A percentile compares a stretch with the other conserved stretches of the same genome.
These are phyloP conservation scores for Leuctra nigra DNA, from an alignment of 2,888 invertebrate genomes.

Conservation along the genomic window DNA sequence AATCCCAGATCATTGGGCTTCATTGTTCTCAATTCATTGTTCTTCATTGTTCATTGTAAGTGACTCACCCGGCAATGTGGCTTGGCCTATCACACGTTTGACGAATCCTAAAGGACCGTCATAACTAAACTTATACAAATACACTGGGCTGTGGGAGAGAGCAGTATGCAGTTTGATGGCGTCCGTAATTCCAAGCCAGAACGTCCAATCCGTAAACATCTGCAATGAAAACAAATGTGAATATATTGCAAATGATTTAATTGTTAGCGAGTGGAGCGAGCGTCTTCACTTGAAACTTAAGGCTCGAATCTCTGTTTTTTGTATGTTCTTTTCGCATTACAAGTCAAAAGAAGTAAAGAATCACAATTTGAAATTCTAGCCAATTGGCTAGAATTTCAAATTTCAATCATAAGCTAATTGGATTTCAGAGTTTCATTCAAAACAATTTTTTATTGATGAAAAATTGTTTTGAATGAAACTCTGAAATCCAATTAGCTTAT, in stretches of 20 bases:
- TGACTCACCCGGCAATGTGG: conserved; percentile 28
- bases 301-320: too few species aligned
- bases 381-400: too few species aligned
- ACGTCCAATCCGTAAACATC: conserved; percentile 31
- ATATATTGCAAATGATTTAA: too few species aligned
- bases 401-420: too few species aligned
- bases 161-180: conserved; percentile 27
- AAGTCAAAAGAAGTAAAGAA: conserved; percentile 33
- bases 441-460: too few species aligned
- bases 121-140: conserved; percentile 52
- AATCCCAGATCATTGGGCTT: too few species aligned
- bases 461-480: too few species aligned
- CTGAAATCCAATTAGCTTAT: too few species aligned
- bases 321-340: too few species aligned
- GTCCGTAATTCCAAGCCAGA: conserved; percentile 30
- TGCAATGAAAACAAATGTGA: conserved; percentile 27
- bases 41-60: not conserved
- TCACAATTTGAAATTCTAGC: conserved; percentile 40
- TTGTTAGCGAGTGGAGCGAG: too few species aligned
- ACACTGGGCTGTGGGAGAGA: conserved; percentile 41
- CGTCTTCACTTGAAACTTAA: too few species aligned
- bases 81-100: conserved; percentile 27
- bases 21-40: not conserved
- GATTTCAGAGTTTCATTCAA: too few species aligned
- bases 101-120: conserved; percentile 39